Conservation (phyloP, 1,140 invertebrate genomes). For the Himalopsyche phryganea region DNA sequence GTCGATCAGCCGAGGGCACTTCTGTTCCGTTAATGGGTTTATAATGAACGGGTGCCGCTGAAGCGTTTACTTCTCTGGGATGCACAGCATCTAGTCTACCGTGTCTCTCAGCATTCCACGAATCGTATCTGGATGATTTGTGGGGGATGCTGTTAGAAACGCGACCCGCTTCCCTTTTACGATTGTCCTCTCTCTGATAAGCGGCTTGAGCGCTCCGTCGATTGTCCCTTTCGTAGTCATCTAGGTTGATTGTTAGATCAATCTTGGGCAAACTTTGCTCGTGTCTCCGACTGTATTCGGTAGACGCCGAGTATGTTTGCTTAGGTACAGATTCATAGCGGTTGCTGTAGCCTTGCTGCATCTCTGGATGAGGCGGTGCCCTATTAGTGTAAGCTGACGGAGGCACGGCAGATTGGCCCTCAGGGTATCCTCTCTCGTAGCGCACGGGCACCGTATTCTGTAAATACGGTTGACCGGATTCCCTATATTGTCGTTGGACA, state of each 20-base stretch:
- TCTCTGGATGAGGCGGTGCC: slow-evolving; percentile 18
- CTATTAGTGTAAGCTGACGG: slow-evolving; percentile 24
- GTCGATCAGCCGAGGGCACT: slow-evolving; percentile 1
- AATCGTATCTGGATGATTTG: slow-evolving; percentile 49
- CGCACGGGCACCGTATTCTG: background rate
- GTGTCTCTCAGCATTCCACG: slow-evolving; percentile 45
- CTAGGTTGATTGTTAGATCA: slow-evolving; percentile 44
- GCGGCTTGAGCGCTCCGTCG: slow-evolving; percentile 40
- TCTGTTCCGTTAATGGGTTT: slow-evolving; percentile 16
- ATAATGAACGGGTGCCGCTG: slow-evolving; percentile 10
- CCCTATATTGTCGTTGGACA: slow-evolving; percentile 7
- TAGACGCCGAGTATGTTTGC: slow-evolving; percentile 21
- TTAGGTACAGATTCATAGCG: slow-evolving; percentile 35
- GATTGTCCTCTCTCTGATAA: slow-evolving; percentile 42
- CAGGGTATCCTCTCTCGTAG: slow-evolving; percentile 9
- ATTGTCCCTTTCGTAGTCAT: slow-evolving; percentile 40
- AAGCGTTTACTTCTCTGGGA: slow-evolving; percentile 8
- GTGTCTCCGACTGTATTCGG: slow-evolving; percentile 32
- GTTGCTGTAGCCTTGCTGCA: slow-evolving; percentile 14
- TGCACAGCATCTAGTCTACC: slow-evolving; percentile 3
- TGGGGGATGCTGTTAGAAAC: slow-evolving; percentile 49
- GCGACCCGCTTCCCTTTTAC: slow-evolving; percentile 44
- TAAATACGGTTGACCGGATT: slow-evolving; percentile 3
- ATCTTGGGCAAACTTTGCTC: slow-evolving; percentile 48
- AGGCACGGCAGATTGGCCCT: background rate